Evolutionary conservation across 1,140 invertebrate genomes (phyloP).

Genomic region (Planococcus citri): DNA sequence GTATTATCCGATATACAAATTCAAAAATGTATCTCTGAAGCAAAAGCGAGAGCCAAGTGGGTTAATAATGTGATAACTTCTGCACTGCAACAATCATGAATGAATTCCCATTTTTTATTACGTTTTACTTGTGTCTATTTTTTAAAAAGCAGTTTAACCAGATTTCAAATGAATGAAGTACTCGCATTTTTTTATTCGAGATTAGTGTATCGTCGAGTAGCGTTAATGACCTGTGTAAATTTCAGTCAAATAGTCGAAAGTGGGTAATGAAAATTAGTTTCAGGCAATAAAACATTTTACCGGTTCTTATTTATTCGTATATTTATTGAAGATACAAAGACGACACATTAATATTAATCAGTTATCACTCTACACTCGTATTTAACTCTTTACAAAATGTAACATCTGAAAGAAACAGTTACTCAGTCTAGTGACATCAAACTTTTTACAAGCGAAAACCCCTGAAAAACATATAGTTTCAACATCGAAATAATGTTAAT

Average conservation of each 20-base stretch:
- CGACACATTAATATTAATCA: neutral
- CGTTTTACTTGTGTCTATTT: too few relatives aligned
- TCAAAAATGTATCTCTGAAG: conserved; percentile 32
- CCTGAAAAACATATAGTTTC: neutral
- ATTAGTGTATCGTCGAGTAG: too few relatives aligned
- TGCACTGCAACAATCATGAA: conserved; percentile 22
- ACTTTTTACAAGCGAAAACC: neutral
- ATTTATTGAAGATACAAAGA: neutral
- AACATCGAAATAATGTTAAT: neutral
- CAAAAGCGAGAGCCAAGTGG: conserved; percentile 33
- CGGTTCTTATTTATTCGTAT: too few relatives aligned
- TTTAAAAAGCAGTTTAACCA: too few relatives aligned
- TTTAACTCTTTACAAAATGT: too few relatives aligned
- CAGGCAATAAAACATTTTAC: too few relatives aligned
- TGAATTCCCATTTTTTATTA: too few relatives aligned
- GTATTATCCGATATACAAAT: conserved; percentile 35
- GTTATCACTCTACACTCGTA: neutral
- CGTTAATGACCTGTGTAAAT: too few relatives aligned
- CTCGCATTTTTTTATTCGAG: too few relatives aligned
- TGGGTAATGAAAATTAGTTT: too few relatives aligned
- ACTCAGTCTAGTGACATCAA: neutral
- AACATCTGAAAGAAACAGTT: neutral
- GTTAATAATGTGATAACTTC: conserved; percentile 34
- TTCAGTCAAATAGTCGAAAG: too few relatives aligned
- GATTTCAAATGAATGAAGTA: too few relatives aligned